Conservation (phyloP, 2,113 vertebrate genomes). For the Oryzias woworae region DNA sequence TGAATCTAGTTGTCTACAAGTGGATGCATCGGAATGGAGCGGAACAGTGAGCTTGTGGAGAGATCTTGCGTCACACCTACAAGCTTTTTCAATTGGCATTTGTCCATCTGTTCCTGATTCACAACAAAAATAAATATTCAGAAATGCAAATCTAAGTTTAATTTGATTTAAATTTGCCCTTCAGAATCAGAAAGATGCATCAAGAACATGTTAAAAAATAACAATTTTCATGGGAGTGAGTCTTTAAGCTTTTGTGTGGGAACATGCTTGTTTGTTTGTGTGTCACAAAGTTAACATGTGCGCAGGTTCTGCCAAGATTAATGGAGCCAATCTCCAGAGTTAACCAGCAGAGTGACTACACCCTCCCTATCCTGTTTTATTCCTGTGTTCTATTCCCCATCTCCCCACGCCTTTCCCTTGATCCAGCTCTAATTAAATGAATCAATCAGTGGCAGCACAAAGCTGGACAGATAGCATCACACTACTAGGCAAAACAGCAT, state of each 20-base stretch:
- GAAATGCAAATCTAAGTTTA: too few species aligned
- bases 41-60: too few species aligned
- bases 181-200: too few species aligned
- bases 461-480: conserved; percentile 70
- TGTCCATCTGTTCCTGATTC: too few species aligned
- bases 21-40: too few species aligned
- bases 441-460: conserved; percentile 76
- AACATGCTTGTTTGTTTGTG: conserved; percentile 38
- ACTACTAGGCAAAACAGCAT: conserved; percentile 17
- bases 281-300: conserved; percentile 39
- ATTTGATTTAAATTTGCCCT: too few species aligned
- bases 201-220: too few species aligned
- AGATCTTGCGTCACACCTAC: too few species aligned
- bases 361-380: conserved; percentile 44
- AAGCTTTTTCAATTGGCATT: too few species aligned
- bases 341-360: conserved; percentile 69
- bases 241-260: neutral
- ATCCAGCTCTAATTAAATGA: conserved; percentile 80
- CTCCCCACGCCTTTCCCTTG: conserved; percentile 39
- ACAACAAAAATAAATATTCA: too few species aligned
- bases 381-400: conserved; percentile 37
- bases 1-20: too few species aligned
- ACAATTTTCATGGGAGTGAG: too few species aligned
- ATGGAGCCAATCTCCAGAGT: conserved; percentile 70
- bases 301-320: conserved; percentile 73